phyloP scores from a whole-genome alignment of 1,140 invertebrate species.

The Ptiloglossa arizonensis region DNA sequence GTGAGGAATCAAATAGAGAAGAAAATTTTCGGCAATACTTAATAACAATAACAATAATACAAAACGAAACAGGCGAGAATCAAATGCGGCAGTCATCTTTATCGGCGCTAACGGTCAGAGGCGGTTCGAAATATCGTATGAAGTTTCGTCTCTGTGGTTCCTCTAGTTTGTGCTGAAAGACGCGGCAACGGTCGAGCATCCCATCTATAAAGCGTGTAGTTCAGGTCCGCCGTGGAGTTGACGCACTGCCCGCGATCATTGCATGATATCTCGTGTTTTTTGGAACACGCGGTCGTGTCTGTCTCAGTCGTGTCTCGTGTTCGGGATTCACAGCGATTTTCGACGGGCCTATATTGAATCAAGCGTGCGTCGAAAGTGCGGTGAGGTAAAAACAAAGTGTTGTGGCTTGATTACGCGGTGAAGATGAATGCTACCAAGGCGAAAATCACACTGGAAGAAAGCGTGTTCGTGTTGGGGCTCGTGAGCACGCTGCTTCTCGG shows the following conservation, averaged over 20 bases:
- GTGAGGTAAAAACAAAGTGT: slow-evolving; percentile 35
- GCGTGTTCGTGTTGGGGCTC: slow-evolving; percentile 36
- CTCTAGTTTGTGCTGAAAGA: neutral
- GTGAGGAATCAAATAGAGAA: neutral
- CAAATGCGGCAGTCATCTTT: neutral
- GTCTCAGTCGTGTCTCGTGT: slow-evolving; percentile 37
- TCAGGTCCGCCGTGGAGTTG: slow-evolving; percentile 28
- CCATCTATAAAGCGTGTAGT: slow-evolving; percentile 33
- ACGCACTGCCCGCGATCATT: slow-evolving; percentile 49
- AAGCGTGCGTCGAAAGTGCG: slow-evolving; percentile 27
- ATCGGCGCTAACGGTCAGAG: neutral
- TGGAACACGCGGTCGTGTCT: slow-evolving; percentile 48
- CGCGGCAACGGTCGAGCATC: neutral
- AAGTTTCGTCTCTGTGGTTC: slow-evolving; percentile 27
- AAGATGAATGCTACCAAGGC: slow-evolving; percentile 55
- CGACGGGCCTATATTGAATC: slow-evolving; percentile 1
- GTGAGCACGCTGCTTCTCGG: slow-evolving; percentile 45
- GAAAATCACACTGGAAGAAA: slow-evolving; percentile 27
- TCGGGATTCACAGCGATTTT: slow-evolving; percentile 1
- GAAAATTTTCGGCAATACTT: neutral
- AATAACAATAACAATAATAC: neutral
- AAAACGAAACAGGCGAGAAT: neutral
- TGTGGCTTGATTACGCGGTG: slow-evolving; percentile 36
- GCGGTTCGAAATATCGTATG: neutral
- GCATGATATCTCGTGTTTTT: slow-evolving; percentile 51